Base-by-base conservation (phyloP, 2,888 invertebrate genomes). In the Drosophila histrio region DNA sequence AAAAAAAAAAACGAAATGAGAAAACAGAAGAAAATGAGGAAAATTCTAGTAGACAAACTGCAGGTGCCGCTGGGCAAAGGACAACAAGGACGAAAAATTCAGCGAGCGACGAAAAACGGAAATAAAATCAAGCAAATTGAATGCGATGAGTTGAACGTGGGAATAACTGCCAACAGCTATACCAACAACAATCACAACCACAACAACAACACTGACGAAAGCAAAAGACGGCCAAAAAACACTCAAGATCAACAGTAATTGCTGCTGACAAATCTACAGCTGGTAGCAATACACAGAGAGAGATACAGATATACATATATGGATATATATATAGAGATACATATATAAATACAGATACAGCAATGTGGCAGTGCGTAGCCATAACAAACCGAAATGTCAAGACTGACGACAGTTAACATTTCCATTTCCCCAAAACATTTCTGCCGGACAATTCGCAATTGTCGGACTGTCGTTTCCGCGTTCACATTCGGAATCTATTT, bases 401-500 rank as follows among this genome's bases (percentile, higher is more conserved):
- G 79, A 66, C 64, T 52, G 52, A 46, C 57, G 46, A 43, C 71
- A 57, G 53, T 49, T 34, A 19, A 19, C 54, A 56, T 46, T 59
- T 56, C 61, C 43, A 47, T 30, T 15, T 19, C 17, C 8, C 46
- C 15, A 13, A 43, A 47, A 32, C 65, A 30, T 19, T 61, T 61
- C 38, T 30, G 62, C 62, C 54, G 67, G 70, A 83, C 87, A 80
- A 68, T 83, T 86, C 60, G 46, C 72, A 76, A 71, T 76, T 71
- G 77, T 52, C 50, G 34, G 65, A 26, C 72, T 60, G 65, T 66
- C 77, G 72, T 57, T 76, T 58, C 53, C 73, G 76, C 72, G 77
- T 61, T 22, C 76, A 44, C 65, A 76, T 76, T 65, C 38, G 15
- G 49, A 65, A 71, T 46, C 94, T 93, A 84, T 93, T 93, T 68